A percentile compares a stretch with the other conserved stretches of the same genome.
Conservation (phyloP, 2,888 invertebrate genomes). For the Aphidoletes aphidimyza region DNA sequence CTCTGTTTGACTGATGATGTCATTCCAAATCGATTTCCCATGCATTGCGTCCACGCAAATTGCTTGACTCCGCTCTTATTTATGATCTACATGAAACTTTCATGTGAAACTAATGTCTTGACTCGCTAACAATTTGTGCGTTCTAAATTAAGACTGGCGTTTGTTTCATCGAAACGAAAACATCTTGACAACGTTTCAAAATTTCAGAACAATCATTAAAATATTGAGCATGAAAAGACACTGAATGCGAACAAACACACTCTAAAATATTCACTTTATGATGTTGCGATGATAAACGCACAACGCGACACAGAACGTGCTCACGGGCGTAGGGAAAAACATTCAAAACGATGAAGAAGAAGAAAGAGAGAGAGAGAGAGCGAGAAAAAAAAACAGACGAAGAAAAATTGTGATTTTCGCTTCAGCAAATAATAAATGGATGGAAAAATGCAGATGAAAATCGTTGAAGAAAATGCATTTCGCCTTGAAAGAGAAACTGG, state of each 20-base stretch:
- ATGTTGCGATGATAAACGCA: slow-evolving; percentile 35
- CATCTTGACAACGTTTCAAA: background rate
- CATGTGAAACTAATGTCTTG: slow-evolving; percentile 32
- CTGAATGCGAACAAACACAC: background rate
- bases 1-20: slow-evolving; percentile 32
- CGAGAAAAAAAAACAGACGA: background rate
- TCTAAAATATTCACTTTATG: slow-evolving; percentile 9
- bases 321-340: no score
- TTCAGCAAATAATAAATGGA: background rate
- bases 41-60: background rate
- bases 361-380: no score
- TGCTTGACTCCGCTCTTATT: background rate
- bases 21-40: slow-evolving; percentile 32
- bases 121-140: background rate
- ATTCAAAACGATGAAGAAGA: background rate
- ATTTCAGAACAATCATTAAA: slow-evolving; percentile 15
- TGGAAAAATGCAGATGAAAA: background rate
- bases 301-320: background rate
- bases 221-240: slow-evolving; percentile 6
- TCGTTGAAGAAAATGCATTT: background rate
- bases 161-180: background rate
- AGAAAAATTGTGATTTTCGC: background rate
- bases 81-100: background rate
- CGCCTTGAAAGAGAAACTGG: background rate
- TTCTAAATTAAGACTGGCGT: background rate